Evolutionary conservation across 1,140 invertebrate genomes (phyloP), one percentile per base, ranked within the genome.

Genomic region (Penaeus japonicus): DNA sequence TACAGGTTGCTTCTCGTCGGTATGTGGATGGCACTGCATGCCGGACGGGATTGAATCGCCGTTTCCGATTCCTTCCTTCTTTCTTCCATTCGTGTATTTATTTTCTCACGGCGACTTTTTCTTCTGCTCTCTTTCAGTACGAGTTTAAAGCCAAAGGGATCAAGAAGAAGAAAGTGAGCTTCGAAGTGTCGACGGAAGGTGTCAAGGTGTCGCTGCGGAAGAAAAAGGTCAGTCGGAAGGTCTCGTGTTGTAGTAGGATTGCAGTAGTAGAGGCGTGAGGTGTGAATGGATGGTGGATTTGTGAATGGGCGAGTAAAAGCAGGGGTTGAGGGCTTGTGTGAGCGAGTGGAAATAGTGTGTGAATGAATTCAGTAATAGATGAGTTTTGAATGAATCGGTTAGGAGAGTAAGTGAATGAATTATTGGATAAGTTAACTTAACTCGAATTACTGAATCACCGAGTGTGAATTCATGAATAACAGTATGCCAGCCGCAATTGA

Each of bases 141-240:
- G 98, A 99, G 93, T 99, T 99, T 94, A 99, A 99, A 94, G 95
- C 97, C 90, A 97, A 98, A 93, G 97, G 97, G 59, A 96, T 98
- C 91, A 99, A 99, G 93, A 99, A 99, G 93, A 97, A 97, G 92
- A 99, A 99, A 94, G 98, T 99, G 90, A 96, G 96, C 77, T 94
- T 99, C 89, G 96, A 97, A 91, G 96, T 99, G 86, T 99, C 98
- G 1, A 96, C 98, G 4, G 97, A 99, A 90, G 98, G 98, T 18
- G 96, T 99, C 59, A 96, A 96, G 92, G 96, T 99, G 90, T 95
- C 95, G 30, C 93, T 97, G 62, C 94, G 96, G 90, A 97, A 97
- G 93, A 96, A 97, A 85, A 96, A 95, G 93, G 93, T 93, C 90
- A 92, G 89, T 78, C 84, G 70, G 47, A 35, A 22, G 73, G 35